Base-by-base conservation (phyloP, 2,888 invertebrate species). In the Sphaeridia pumilis region DNA sequence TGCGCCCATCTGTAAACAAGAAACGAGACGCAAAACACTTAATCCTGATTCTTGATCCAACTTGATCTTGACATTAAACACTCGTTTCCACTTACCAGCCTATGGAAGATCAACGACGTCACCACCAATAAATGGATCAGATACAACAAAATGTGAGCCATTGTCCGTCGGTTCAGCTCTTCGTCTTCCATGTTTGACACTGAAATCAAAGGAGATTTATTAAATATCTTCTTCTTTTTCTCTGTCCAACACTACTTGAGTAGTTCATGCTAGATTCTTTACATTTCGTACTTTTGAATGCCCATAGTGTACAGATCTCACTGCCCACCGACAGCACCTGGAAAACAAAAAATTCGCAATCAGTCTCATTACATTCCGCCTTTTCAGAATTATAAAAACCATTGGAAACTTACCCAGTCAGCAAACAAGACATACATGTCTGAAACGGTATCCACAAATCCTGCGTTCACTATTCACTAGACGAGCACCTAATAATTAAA, bases 251-350 rank as follows among this genome's bases (percentile, higher is more conserved):
- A 31, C 14, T 14, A 31, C 7, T 10, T 10, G 10, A 31, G 31
- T 14, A 31, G 14, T 10, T 31, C 31, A 31, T 31, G 31, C 31
- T 14, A 31, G 10, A 7, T n/a, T n/a, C n/a, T n/a, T n/a, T n/a
- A n/a, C n/a, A n/a, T n/a, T n/a, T 31, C 38, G 12, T 38, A 38
- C 38, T 7, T 38, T 17, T 7, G 38, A 38, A 38, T 38, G 38
- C 38, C 38, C 38, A 38, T 14, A 38, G 17, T 38, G 38, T 38
- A 20, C 38, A 38, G 20, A 38, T 38, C 17, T 38, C 38, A 38
- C 38, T 38, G 12, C 38, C 38, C 5, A 38, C 38, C 5, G 38
- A 38, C 38, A 38, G 17, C 12, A 38, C 38, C 38, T 38, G 38
- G 7, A 38, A 38, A 5, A 5, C 31, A 31, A 7, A 31, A 31